Evolutionary conservation across 2,113 vertebrate species (phyloP).

Genomic region (Tenrec ecaudatus): DNA sequence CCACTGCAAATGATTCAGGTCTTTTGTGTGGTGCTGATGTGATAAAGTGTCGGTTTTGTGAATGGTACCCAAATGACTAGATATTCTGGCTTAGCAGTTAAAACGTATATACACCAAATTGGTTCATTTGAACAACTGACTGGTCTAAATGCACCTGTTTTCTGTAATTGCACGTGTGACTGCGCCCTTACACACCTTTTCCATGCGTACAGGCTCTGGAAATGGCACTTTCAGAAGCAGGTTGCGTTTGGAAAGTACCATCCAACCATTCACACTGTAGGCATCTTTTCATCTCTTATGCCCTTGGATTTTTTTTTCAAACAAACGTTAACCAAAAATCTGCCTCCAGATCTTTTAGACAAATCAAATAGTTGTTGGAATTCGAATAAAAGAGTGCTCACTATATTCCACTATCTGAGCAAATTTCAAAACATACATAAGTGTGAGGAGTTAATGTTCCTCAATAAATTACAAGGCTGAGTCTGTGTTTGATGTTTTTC

Average conservation of each 20-base stretch:
- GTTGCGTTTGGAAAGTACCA: conserved; percentile 81
- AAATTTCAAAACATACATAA: conserved; percentile 54
- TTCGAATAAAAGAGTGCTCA: conserved; percentile 42
- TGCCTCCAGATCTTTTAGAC: not conserved
- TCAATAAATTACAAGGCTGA: conserved; percentile 59
- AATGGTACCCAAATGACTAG: conserved; percentile 64
- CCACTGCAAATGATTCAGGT: conserved; percentile 78
- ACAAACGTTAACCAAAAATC: conserved; percentile 32
- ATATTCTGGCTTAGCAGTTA: conserved; percentile 72
- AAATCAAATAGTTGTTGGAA: conserved; percentile 50
- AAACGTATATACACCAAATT: conserved; percentile 70
- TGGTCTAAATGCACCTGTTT: conserved; percentile 87
- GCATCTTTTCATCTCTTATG: conserved; percentile 58
- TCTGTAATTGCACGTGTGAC: conserved; percentile 86
- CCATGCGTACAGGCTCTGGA: conserved; percentile 81
- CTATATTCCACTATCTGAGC: conserved; percentile 62
- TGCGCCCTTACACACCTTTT: conserved; percentile 85
- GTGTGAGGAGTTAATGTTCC: conserved; percentile 55
- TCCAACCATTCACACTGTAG: conserved; percentile 66
- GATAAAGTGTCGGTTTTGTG: conserved; percentile 60
- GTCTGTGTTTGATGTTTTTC: conserved; percentile 73
- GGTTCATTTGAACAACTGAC: conserved; percentile 83
- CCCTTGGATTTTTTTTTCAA: conserved; percentile 41
- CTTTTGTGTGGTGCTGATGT: conserved; percentile 65
- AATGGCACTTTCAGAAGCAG: conserved; percentile 81